Percentiles rank a stretch among this genome's conserved stretches.
Conservation (phyloP, 53 echinoderm and acorn worm genomes). For the Astropecten irregularis region DNA sequence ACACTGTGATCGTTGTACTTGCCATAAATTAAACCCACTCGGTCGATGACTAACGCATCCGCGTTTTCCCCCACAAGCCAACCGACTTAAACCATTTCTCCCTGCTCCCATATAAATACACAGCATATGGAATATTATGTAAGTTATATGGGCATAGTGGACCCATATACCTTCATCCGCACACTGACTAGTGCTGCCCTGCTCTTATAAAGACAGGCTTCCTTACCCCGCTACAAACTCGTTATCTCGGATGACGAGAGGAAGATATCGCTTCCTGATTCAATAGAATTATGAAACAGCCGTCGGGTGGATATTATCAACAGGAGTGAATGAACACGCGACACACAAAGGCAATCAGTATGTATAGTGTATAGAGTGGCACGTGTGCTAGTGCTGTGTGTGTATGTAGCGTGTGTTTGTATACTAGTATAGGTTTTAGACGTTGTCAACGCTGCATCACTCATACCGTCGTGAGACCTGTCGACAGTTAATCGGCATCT, state of each 20-base stretch:
- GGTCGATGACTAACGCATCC: conserved; percentile 27
- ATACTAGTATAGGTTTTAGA: background rate
- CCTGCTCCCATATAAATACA: too few relatives aligned
- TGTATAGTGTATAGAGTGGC: background rate
- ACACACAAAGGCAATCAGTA: background rate
- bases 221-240: too few relatives aligned
- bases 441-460: background rate
- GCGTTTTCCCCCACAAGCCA: background rate
- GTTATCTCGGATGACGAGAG: background rate
- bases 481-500: conserved; percentile 15
- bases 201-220: too few relatives aligned
- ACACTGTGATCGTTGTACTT: conserved; percentile 12
- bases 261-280: background rate
- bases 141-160: background rate
- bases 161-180: background rate
- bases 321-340: background rate
- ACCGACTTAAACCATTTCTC: too few relatives aligned
- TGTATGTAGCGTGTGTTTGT: background rate
- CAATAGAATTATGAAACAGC: conserved; percentile 26
- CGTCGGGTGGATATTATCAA: background rate
- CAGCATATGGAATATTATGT: background rate
- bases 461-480: background rate
- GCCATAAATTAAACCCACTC: conserved; percentile 40
- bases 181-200: too few relatives aligned
- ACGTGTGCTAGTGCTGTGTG: background rate